Evolutionary conservation across 2,888 invertebrate genomes (phyloP).

Genomic region (Ligdia adustata): DNA sequence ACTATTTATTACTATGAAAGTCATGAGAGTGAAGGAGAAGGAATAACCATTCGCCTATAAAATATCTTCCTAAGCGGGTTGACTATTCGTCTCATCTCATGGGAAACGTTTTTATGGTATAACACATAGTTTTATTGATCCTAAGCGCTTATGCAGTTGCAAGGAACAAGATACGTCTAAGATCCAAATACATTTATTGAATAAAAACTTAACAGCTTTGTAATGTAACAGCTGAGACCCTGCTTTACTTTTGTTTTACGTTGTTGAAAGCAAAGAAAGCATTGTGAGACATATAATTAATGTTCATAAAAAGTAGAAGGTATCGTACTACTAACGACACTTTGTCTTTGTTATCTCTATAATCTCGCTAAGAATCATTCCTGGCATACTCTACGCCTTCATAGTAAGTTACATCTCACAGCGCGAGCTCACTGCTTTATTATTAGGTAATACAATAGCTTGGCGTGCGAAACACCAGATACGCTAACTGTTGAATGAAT

Average conservation of each 20-base stretch:
- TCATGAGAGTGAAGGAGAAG: slow-evolving; percentile 10
- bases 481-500: slow-evolving; percentile 57
- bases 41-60: background rate
- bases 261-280: slow-evolving; percentile 1
- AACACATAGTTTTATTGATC: slow-evolving; percentile 43
- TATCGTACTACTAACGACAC: slow-evolving; percentile 16
- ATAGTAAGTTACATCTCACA: slow-evolving; percentile 37
- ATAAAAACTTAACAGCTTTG: background rate
- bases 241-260: slow-evolving; percentile 5
- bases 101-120: slow-evolving; percentile 51
- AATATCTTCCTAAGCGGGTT: slow-evolving; percentile 11
- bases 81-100: slow-evolving; percentile 34
- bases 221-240: background rate
- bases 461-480: slow-evolving; percentile 53
- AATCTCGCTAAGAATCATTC: slow-evolving; percentile 14
- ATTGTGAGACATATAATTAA: slow-evolving; percentile 24
- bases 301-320: slow-evolving; percentile 15
- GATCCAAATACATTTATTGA: slow-evolving; percentile 1
- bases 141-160: slow-evolving; percentile 40
- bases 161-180: slow-evolving; percentile 4
- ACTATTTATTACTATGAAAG: slow-evolving; percentile 1
- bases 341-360: slow-evolving; percentile 20
- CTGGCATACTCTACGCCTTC: slow-evolving; percentile 26
- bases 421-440: slow-evolving; percentile 44
- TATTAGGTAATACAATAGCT: slow-evolving; percentile 56